These are phyloP conservation scores for Sitodiplosis mosellana DNA, from an alignment of 1,140 invertebrate species.

Conservation along the genomic window DNA sequence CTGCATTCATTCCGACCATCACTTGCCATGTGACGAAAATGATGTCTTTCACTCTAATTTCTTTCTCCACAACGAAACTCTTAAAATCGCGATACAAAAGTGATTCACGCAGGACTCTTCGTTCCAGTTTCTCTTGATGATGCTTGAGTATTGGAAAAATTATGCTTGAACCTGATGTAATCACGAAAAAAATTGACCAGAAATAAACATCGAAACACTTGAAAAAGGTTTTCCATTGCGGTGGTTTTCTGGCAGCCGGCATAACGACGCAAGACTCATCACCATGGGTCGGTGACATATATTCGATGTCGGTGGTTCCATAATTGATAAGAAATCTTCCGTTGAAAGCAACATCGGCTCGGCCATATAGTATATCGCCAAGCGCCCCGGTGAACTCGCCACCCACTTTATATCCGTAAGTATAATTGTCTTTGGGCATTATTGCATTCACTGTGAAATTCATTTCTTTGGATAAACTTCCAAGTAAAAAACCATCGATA, in stretches of 20 bases:
- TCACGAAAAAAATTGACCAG: conserved; percentile 15
- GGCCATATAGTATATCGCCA: conserved; percentile 17
- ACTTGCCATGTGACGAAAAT: not conserved
- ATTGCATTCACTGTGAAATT: conserved; percentile 21
- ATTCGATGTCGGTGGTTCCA: conserved; percentile 12
- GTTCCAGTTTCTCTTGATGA: not conserved
- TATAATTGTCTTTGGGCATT: conserved; percentile 7
- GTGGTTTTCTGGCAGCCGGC: conserved; percentile 21
- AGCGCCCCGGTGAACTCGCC: no score
- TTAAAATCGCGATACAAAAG: not conserved
- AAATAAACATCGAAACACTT: conserved; percentile 15
- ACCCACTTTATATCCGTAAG: conserved; percentile 17
- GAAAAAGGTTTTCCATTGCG: conserved; percentile 23
- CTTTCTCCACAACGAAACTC: no score
- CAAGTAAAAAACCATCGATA: conserved; percentile 19
- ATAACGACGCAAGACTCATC: conserved; percentile 26
- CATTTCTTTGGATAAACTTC: conserved; percentile 14
- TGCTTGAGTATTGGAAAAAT: not conserved
- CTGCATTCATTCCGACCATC: not conserved
- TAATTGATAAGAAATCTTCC: conserved; percentile 23
- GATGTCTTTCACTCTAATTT: no score
- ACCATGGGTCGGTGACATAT: conserved; percentile 14
- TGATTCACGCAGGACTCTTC: not conserved
- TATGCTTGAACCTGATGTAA: not conserved
- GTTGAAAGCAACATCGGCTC: conserved; percentile 22